Conservation (phyloP, 2,113 vertebrate species). For the Anhinga anhinga region DNA sequence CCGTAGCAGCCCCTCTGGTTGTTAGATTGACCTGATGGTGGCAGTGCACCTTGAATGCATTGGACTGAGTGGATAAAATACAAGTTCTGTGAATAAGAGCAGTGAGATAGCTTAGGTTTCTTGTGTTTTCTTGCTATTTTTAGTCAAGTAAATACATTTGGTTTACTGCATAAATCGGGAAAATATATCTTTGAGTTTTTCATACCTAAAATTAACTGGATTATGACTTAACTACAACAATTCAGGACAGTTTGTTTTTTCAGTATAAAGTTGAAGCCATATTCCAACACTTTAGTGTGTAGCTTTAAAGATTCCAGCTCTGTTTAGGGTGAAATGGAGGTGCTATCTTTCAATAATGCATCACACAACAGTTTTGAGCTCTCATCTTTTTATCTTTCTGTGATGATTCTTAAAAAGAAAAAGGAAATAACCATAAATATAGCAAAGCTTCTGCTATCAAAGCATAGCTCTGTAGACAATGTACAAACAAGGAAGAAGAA, state of each 20-base stretch:
- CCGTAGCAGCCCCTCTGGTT: rapidly evolving
- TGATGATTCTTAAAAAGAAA: background rate
- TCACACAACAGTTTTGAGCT: background rate
- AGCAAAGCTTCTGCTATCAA: background rate
- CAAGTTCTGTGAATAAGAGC: rapidly evolving
- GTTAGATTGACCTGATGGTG: background rate
- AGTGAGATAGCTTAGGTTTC: background rate
- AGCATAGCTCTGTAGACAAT: background rate
- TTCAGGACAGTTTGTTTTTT: background rate
- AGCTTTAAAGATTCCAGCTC: background rate
- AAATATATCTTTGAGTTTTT: background rate
- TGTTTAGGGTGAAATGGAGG: background rate
- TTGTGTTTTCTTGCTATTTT: background rate
- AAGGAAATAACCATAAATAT: background rate
- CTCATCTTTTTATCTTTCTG: background rate
- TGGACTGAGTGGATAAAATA: background rate
- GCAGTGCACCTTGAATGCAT: background rate
- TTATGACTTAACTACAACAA: background rate
- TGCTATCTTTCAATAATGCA: background rate
- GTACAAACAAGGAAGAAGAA: background rate
- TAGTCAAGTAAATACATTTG: background rate
- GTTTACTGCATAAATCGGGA: background rate
- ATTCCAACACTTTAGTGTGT: background rate
- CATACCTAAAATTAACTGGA: background rate
- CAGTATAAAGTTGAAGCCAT: background rate